Conservation (phyloP, 1,140 invertebrate genomes). For the Drosophila repletoides region DNA sequence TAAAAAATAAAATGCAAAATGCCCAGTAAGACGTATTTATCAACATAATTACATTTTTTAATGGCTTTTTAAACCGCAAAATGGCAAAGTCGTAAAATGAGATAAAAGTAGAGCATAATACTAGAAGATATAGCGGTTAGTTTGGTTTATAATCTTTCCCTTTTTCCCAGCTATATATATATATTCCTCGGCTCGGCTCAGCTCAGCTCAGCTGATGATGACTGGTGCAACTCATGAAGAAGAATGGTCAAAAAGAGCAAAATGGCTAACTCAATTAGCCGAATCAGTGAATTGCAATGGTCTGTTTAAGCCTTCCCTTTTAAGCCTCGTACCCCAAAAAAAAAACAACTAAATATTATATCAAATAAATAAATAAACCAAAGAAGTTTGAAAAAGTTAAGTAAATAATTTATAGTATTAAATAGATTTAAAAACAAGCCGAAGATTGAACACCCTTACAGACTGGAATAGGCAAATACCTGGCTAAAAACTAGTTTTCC, state of each 20-base stretch:
- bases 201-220: neutral
- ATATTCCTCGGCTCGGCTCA: too few species aligned
- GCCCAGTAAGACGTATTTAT: slow-evolving; percentile 78
- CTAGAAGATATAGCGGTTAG: slow-evolving; percentile 24
- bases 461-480: too few species aligned
- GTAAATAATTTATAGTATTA: too few species aligned
- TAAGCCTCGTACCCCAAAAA: too few species aligned
- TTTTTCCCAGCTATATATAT: neutral
- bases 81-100: slow-evolving; percentile 59
- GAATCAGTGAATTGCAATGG: slow-evolving; percentile 12
- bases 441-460: too few species aligned
- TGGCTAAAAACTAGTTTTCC: too few species aligned
- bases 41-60: slow-evolving; percentile 82
- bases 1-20: slow-evolving; percentile 59
- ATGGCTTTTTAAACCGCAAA: slow-evolving; percentile 82
- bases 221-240: neutral
- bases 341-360: too few species aligned
- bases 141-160: neutral
- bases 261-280: slow-evolving; percentile 35
- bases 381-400: too few species aligned
- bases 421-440: too few species aligned
- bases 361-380: too few species aligned
- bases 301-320: too few species aligned
- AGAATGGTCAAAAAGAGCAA: neutral
- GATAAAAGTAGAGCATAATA: slow-evolving; percentile 48